A percentile compares a stretch with the other conserved stretches of the same genome.
These are phyloP conservation scores for Bradypus variegatus DNA, from an alignment of 2,797 vertebrate species.

Conservation along the genomic window DNA sequence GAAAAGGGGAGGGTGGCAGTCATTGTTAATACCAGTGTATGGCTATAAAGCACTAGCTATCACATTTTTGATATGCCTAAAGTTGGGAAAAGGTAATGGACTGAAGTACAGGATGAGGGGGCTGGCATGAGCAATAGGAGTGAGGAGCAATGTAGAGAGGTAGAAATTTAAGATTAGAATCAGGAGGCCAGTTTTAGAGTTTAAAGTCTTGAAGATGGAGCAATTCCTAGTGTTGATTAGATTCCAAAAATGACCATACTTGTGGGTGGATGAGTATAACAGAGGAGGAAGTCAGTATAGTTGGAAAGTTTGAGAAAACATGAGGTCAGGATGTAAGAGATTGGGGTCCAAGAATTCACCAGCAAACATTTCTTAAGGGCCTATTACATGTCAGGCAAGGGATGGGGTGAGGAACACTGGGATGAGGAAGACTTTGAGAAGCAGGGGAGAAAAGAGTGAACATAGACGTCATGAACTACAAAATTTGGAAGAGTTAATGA, in stretches of 20 bases:
- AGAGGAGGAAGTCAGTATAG: not conserved
- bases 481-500: not conserved
- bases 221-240: not conserved
- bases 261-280: not conserved
- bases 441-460: not conserved
- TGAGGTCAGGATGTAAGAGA: not conserved
- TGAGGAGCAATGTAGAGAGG: not conserved
- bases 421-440: not conserved
- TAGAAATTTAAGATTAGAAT: not conserved
- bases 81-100: not conserved
- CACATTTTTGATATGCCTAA: not conserved
- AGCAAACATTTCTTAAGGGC: not conserved
- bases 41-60: not conserved
- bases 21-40: not conserved
- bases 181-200: not conserved
- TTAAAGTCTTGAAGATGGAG: not conserved
- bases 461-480: not conserved
- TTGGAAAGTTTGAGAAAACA: not conserved
- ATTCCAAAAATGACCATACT: not conserved
- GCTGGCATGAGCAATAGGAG: not conserved
- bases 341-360: not conserved
- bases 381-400: not conserved
- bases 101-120: not conserved
- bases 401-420: not conserved
- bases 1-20: not conserved